phyloP scores from a whole-genome alignment of 2,113 vertebrate genomes.

The Acanthochromis polyacanthus region DNA sequence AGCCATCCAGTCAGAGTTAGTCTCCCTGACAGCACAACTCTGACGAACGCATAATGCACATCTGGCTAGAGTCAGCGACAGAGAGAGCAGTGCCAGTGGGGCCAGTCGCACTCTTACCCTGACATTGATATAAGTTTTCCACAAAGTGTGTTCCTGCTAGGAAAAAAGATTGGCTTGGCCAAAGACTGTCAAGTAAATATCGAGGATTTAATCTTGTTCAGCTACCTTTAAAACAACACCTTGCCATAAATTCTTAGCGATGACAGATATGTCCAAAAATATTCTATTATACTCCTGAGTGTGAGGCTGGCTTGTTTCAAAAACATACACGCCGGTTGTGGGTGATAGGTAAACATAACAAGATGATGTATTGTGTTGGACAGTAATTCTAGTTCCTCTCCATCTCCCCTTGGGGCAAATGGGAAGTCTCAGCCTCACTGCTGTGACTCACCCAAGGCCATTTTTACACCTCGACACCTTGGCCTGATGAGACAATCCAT shows the following conservation, averaged over 20 bases:
- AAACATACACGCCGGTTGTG: conserved; percentile 18
- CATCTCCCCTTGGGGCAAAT: conserved; percentile 46
- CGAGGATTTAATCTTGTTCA: conserved; percentile 30
- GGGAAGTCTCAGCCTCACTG: conserved; percentile 52
- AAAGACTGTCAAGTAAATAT: conserved; percentile 56
- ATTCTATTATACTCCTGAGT: conserved; percentile 44
- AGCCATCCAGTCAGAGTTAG: conserved; percentile 49
- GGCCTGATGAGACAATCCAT: conserved; percentile 75
- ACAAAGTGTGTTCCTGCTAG: conserved; percentile 47
- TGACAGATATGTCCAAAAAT: conserved; percentile 55
- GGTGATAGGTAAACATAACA: conserved; percentile 70
- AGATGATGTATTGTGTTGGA: conserved; percentile 71
- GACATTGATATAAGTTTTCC: conserved; percentile 50
- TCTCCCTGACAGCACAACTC: conserved; percentile 53
- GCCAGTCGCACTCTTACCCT: conserved; percentile 34
- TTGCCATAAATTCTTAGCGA: conserved; percentile 23
- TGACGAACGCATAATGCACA: conserved; percentile 50
- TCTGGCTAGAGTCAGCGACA: conserved; percentile 57
- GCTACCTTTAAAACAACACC: conserved; percentile 37
- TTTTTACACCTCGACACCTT: conserved; percentile 79
- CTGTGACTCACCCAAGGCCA: conserved; percentile 73
- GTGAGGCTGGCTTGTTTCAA: conserved; percentile 34
- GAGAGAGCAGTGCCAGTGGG: conserved; percentile 54
- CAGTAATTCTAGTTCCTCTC: conserved; percentile 57
- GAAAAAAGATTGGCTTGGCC: conserved; percentile 39